phyloP scores from a whole-genome alignment of 2,888 invertebrate genomes.

The Sarcophaga carnaria region DNA sequence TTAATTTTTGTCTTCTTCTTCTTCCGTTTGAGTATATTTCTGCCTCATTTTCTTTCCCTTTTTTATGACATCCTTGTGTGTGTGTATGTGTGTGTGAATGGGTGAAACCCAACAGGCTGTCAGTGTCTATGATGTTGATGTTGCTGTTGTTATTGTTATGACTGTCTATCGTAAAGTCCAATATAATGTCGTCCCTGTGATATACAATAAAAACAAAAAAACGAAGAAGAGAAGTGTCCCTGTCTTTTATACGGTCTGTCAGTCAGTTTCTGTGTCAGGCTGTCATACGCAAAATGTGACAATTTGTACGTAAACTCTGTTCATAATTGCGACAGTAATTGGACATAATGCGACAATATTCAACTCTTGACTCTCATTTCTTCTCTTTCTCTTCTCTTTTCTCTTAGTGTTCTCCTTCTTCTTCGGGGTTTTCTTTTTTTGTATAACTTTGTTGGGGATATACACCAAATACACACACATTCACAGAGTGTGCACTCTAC shows the following conservation, averaged over 20 bases:
- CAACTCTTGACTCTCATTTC: conserved; percentile 65
- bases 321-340: conserved; percentile 81
- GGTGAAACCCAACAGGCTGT: conserved; percentile 32
- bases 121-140: conserved; percentile 28
- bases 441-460: no score
- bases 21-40: conserved; percentile 25
- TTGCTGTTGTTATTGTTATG: background rate
- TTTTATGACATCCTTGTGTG: background rate
- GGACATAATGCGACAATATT: conserved; percentile 80
- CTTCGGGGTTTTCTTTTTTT: conserved; percentile 6
- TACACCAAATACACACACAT: background rate
- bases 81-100: background rate
- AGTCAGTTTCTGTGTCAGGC: conserved; percentile 33
- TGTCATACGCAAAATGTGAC: conserved; percentile 75
- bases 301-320: conserved; percentile 75
- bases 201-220: no score
- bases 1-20: conserved; percentile 4
- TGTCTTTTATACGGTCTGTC: conserved; percentile 1
- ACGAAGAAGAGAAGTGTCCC: background rate
- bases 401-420: background rate
- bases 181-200: background rate
- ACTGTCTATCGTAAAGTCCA: conserved; percentile 17
- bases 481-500: background rate
- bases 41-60: conserved; percentile 3
- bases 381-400: conserved; percentile 22